Percentiles rank a stretch among this genome's conserved stretches.
Evolutionary conservation across 2,797 vertebrate species (phyloP).

Genomic region (Gymnothorax javanicus): DNA sequence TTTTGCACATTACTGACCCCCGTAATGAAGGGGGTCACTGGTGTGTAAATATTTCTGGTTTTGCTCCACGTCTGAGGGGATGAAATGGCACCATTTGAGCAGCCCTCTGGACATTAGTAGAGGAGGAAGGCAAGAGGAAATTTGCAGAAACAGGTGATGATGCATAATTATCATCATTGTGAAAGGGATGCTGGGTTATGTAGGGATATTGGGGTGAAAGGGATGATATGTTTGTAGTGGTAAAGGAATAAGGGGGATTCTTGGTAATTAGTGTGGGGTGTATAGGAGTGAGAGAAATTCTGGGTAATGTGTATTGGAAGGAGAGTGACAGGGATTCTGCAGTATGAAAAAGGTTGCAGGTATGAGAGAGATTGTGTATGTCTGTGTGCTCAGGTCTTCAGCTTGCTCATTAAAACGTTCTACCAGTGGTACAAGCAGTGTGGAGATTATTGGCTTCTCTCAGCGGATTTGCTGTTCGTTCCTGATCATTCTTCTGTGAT

Average conservation of each 20-base stretch:
- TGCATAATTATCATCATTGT: background rate
- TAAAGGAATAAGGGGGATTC: background rate
- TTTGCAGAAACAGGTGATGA: background rate
- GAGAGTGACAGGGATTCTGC: background rate
- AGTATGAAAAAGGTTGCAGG: too few relatives aligned
- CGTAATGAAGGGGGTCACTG: background rate
- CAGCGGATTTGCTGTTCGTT: constrained; percentile 22
- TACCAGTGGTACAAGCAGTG: background rate
- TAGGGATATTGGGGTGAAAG: too few relatives aligned
- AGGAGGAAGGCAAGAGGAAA: background rate
- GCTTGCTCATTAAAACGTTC: constrained; percentile 12
- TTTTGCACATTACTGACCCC: background rate
- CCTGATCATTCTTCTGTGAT: constrained; percentile 24
- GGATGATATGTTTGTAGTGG: too few relatives aligned
- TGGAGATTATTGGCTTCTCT: constrained; percentile 12
- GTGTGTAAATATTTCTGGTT: background rate
- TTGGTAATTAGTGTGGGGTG: background rate
- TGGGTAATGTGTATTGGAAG: background rate
- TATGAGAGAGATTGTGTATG: background rate
- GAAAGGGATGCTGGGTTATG: background rate
- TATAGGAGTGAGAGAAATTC: background rate
- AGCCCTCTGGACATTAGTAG: background rate
- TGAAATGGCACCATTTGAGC: background rate
- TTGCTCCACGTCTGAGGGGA: background rate
- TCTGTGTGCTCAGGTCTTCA: background rate